A percentile compares a stretch with the other conserved stretches of the same genome.
phyloP scores from a whole-genome alignment of 2,888 invertebrate species.

The Platycnemis pennipes region DNA sequence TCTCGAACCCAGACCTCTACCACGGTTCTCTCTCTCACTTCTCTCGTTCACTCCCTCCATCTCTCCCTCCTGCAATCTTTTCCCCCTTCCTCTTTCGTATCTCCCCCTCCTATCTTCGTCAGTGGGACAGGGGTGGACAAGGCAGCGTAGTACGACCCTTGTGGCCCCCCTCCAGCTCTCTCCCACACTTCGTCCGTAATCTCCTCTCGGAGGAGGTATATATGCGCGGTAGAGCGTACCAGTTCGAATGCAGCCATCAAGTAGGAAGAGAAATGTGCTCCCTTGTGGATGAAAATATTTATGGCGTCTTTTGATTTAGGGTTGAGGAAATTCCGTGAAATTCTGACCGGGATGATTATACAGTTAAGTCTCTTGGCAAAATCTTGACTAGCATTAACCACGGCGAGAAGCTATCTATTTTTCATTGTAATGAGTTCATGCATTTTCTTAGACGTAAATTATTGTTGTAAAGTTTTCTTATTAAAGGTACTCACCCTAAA shows the following conservation, averaged over 20 bases:
- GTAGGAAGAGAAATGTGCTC: not conserved
- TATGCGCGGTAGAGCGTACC: not conserved
- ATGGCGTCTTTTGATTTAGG: not conserved
- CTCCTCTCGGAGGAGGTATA: not conserved
- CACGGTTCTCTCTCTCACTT: not conserved
- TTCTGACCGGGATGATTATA: no score
- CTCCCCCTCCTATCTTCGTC: not conserved
- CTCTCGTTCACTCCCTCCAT: not conserved
- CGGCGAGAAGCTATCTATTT: no score
- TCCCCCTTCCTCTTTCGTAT: not conserved
- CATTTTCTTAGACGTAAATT: no score
- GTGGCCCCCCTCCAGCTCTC: not conserved
- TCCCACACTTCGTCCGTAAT: not conserved
- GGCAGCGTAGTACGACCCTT: not conserved
- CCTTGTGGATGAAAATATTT: not conserved
- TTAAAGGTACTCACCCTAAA: no score
- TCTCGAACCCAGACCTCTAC: constrained; percentile 57
- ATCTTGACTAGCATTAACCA: no score
- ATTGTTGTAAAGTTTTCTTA: no score
- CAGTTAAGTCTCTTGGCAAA: no score
- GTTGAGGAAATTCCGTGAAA: not conserved
- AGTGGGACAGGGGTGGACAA: constrained; percentile 8
- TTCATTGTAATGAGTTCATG: no score
- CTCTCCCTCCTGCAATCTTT: not conserved
- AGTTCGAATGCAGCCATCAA: not conserved